A percentile compares a stretch with the other conserved stretches of the same genome.
phyloP scores from a whole-genome alignment of 2,113 vertebrate genomes.

The Strix aluco region DNA sequence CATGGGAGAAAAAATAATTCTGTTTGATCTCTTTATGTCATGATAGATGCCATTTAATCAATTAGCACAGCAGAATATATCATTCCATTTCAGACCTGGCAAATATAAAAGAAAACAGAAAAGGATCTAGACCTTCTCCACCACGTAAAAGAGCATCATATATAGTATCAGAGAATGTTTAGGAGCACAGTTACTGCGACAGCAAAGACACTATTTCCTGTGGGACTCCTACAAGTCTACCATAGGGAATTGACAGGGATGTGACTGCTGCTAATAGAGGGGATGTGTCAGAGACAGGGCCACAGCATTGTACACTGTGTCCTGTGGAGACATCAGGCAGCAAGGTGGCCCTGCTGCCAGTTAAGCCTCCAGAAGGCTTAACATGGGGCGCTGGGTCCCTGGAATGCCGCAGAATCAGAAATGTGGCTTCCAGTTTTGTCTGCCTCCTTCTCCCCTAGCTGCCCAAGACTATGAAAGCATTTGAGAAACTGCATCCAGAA shows the following conservation, averaged over 20 bases:
- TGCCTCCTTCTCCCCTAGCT: not conserved
- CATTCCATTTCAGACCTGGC: not conserved
- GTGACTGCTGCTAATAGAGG: not conserved
- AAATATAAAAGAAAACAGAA: not conserved
- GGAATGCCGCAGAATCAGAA: not conserved
- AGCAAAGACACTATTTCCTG: not conserved
- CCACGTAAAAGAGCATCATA: not conserved
- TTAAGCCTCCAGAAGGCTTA: not conserved
- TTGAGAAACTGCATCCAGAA: not conserved
- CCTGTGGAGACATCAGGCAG: not conserved
- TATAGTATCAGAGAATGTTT: not conserved
- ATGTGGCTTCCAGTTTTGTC: not conserved
- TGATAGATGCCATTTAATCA: conserved; percentile 48
- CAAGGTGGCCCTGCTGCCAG: not conserved
- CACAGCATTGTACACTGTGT: not conserved
- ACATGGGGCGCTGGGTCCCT: not conserved
- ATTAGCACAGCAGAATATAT: not conserved
- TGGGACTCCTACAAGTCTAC: not conserved
- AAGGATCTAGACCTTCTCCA: not conserved
- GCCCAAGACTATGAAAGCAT: not conserved
- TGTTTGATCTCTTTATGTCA: conserved; percentile 43
- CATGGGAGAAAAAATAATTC: not conserved
- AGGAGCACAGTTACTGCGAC: not conserved
- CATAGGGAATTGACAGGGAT: not conserved
- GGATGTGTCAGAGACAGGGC: not conserved